These are phyloP conservation scores for Patella caerulea DNA, from an alignment of 2,888 invertebrate species.

Conservation along the genomic window DNA sequence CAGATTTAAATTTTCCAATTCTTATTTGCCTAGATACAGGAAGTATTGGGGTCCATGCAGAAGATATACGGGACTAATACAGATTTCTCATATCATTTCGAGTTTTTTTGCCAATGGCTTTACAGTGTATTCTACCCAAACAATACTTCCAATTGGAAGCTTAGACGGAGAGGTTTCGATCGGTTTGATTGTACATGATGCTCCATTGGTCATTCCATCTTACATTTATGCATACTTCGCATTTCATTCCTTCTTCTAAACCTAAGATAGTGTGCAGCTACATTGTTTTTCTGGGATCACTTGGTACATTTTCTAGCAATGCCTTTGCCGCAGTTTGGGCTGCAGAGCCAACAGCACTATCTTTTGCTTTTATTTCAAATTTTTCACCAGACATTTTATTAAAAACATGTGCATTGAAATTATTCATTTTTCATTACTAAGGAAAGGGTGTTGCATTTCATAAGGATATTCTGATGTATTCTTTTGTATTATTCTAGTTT, in stretches of 20 bases:
- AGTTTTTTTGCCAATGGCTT: slow-evolving; percentile 20
- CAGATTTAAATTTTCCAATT: slow-evolving; percentile 16
- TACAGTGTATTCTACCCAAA: slow-evolving; percentile 26
- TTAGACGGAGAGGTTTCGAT: slow-evolving; percentile 11
- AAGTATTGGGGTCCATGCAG: slow-evolving; percentile 28
- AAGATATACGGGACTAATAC: slow-evolving; percentile 11
- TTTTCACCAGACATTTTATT: slow-evolving; percentile 14
- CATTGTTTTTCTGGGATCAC: slow-evolving; percentile 21
- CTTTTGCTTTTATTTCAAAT: slow-evolving; percentile 27
- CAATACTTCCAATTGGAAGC: slow-evolving; percentile 21
- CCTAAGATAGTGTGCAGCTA: slow-evolving; percentile 25
- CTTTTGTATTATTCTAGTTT: slow-evolving; percentile 16
- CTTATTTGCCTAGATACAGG: slow-evolving; percentile 18
- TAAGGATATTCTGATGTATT: slow-evolving; percentile 25
- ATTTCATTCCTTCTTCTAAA: slow-evolving; percentile 25
- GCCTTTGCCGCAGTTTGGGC: slow-evolving; percentile 20
- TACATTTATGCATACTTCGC: slow-evolving; percentile 37
- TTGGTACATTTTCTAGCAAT: slow-evolving; percentile 20
- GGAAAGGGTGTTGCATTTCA: slow-evolving; percentile 32
- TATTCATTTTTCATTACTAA: slow-evolving; percentile 35
- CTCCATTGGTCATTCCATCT: slow-evolving; percentile 46
- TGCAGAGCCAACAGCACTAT: slow-evolving; percentile 28
- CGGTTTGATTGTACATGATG: slow-evolving; percentile 32
- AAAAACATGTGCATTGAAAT: slow-evolving; percentile 25
- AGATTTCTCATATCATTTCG: slow-evolving; percentile 20